Evolutionary conservation across 2,113 vertebrate genomes (phyloP), one percentile per base, ranked within the genome.

Genomic region (Embiotoca jacksoni): DNA sequence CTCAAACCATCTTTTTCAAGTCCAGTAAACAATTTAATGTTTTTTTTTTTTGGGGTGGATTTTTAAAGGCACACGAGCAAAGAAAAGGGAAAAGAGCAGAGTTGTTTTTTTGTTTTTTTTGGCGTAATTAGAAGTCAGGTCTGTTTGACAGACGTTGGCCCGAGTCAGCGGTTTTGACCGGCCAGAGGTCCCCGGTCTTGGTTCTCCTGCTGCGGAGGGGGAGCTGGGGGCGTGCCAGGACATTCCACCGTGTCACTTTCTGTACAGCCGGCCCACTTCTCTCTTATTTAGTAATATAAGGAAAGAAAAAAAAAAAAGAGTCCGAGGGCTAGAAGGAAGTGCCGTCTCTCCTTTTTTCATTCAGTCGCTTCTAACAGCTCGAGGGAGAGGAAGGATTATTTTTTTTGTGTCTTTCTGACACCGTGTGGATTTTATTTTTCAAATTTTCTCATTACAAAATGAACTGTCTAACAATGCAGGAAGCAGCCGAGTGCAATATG

Each of bases 241-340:
- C 91, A 94, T 94, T 94, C 92, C 88, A 6, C 35, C 1, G 57
- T 81, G 89, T 92, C 85, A 90, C 83, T 89, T 86, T 91, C 77
- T 84, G 75, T 84, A 85, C 59, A 85, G 90, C 90, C 91, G 41
- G 67, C 91, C 93, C 72, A 85, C 88, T 87, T 90, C 61, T 81
- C 72, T 84, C 66, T 85, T 80, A 84, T 85, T 91, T 81, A 87
- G 85, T 69, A 58, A 86, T 90, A 90, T 92, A 0, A 53, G 84
- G 41, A 78, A 83, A 85, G 81, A 81, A 69, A 31, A 54, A 36
- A 78, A 85, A 83, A 81, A 67, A 81, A 66, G n/a, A 52, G 35
- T 35, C 54, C 68, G 57, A 36, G 31, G 33, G 58, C 32, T 64
- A 86, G 50, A 67, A 88, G 90, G 88, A 92, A 92, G 75, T 85